Evolutionary conservation across 2,888 invertebrate genomes (phyloP), one percentile per base, ranked within the genome.

Genomic region (Athalia cordata): DNA sequence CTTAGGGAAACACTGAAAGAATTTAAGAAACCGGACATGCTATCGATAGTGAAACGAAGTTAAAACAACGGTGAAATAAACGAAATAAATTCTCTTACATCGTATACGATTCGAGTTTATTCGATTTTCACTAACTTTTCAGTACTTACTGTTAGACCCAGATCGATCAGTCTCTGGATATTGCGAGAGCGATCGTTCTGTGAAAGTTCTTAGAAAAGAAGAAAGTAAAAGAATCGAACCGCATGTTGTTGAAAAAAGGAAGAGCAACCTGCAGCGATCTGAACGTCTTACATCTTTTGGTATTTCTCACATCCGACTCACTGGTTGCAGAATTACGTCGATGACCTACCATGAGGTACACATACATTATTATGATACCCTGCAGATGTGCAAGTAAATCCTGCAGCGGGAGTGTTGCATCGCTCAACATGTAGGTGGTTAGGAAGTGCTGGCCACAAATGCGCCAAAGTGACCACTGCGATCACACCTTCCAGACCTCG

Each of bases 391-490:
- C n/a, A n/a, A 29, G 29, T 29, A 29, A 2, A 29, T 29, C 29
- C 29, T 29, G 29, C 29, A 29, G 29, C 29, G 29, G 29, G 29
- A 29, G 29, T 29, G 29, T 29, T 45, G 70, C 43, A 55, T 55
- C 70, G 29, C 57, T 52, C 57, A 55, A 70, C 70, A 6, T 57
- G 55, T 70, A 55, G 43, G n/a, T 43, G 57, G 57, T 43, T 4
- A 13, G 55, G 11, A 55, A 70, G 55, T 55, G 6, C 57, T 55
- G 29, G 55, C n/a, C 70, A 55, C 57, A 70, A 70, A n/a, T 55
- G 70, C 11, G 57, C 70, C 45, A 29, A 45, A 70, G 45, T 70
- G 6, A 70, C 70, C 52, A 67, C 29, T 50, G 43, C 45, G 11
- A 70, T 57, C 13, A 13, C 49, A 9, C 55, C 6, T 43, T n/a